phyloP scores from a whole-genome alignment of 2,888 invertebrate species.

The Antheraea yamamai region DNA sequence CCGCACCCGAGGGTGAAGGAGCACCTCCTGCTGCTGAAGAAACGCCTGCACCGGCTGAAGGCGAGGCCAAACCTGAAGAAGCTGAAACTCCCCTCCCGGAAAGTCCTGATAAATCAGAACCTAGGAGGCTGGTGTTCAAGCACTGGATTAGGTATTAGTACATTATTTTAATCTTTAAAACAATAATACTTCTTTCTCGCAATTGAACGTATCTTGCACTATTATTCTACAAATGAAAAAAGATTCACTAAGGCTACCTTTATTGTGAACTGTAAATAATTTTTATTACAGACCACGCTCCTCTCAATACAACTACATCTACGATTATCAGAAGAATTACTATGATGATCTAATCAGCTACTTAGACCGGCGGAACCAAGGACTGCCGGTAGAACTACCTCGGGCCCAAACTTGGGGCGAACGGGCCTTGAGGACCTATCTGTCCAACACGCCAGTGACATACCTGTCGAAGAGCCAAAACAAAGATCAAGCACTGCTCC shows the following conservation, averaged over 20 bases:
- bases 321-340: constrained; percentile 92
- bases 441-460: constrained; percentile 85
- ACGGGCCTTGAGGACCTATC: constrained; percentile 88
- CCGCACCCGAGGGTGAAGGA: constrained; percentile 51
- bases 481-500: constrained; percentile 81
- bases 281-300: constrained; percentile 85
- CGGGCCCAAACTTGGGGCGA: constrained; percentile 93
- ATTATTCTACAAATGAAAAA: neutral
- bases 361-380: constrained; percentile 88
- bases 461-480: constrained; percentile 85
- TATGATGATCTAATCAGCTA: constrained; percentile 93
- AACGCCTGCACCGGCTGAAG: constrained; percentile 44
- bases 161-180: neutral
- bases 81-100: constrained; percentile 73
- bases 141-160: constrained; percentile 89
- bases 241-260: neutral
- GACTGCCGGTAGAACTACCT: constrained; percentile 86
- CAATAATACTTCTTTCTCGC: neutral
- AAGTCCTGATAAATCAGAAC: constrained; percentile 74
- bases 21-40: constrained; percentile 39
- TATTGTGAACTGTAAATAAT: neutral
- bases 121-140: constrained; percentile 87
- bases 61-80: constrained; percentile 64
- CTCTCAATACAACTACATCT: constrained; percentile 91
- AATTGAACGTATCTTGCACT: neutral